Conservation (phyloP, 1,140 invertebrate species). For the Zaprionus tsacasi region DNA sequence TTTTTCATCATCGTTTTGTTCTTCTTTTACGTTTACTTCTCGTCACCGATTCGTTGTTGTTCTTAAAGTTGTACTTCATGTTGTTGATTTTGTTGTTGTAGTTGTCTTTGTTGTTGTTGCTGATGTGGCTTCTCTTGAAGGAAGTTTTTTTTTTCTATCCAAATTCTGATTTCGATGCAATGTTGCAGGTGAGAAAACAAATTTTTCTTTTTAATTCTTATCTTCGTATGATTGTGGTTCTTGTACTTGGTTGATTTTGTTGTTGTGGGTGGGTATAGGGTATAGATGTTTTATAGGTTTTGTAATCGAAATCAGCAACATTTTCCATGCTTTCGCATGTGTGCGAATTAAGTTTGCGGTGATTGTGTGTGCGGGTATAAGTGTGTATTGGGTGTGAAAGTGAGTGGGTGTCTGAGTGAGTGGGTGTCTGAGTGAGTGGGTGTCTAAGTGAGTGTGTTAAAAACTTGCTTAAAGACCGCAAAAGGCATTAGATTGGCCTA, state of each 20-base stretch:
- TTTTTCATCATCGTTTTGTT: neutral
- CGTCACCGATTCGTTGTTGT: neutral
- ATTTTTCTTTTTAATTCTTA: neutral
- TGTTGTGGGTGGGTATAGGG: neutral
- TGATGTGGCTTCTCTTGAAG: too few relatives aligned
- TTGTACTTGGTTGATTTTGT: neutral
- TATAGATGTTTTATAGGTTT: constrained; percentile 3
- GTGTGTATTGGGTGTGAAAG: neutral
- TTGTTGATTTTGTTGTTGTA: too few relatives aligned
- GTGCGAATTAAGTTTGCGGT: neutral
- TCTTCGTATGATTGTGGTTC: neutral
- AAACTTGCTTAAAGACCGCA: neutral
- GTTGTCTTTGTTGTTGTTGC: too few relatives aligned
- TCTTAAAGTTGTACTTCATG: too few relatives aligned
- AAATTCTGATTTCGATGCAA: neutral
- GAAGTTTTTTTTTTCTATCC: neutral
- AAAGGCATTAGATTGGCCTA: too few relatives aligned
- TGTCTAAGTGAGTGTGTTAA: neutral
- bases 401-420: too few relatives aligned
- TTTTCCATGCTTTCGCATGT: neutral
- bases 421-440: neutral
- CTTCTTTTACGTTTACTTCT: neutral
- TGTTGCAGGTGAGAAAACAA: neutral
- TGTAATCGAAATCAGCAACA: neutral
- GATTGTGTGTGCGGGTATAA: neutral